These are phyloP conservation scores for Astatotilapia flaviijosephi DNA, from an alignment of 2,113 vertebrate species.

Conservation along the genomic window DNA sequence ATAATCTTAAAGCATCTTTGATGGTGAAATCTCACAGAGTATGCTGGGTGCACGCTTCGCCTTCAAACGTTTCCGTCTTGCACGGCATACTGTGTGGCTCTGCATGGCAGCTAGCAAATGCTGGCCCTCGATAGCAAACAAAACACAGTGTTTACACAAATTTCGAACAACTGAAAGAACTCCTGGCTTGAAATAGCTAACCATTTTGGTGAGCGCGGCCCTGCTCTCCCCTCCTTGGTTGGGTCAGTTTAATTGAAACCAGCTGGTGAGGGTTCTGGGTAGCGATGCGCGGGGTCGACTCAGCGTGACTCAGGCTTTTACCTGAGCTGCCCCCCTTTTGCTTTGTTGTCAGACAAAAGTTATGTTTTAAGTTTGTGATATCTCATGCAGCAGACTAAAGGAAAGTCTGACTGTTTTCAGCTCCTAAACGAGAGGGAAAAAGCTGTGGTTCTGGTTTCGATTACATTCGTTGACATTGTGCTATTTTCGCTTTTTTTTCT, in stretches of 20 bases:
- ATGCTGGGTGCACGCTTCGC: neutral
- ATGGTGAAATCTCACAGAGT: neutral
- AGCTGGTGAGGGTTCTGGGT: conserved; percentile 45
- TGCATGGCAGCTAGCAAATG: neutral
- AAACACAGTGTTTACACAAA: conserved; percentile 36
- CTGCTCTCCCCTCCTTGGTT: conserved; percentile 13
- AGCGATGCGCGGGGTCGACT: neutral
- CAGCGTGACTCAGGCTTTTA: conserved; percentile 32
- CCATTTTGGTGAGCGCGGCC: conserved; percentile 28
- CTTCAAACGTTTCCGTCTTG: neutral
- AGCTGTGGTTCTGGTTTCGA: conserved; percentile 27
- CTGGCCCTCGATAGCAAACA: conserved; percentile 8
- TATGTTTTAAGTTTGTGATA: neutral
- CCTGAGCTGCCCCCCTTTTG: neutral
- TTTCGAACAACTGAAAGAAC: conserved; percentile 19
- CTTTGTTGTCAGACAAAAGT: conserved; percentile 17
- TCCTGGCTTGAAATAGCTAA: conserved; percentile 31
- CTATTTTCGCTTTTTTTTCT: conserved; percentile 10
- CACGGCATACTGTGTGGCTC: neutral
- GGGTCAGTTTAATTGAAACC: conserved; percentile 47
- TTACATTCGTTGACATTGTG: conserved; percentile 29
- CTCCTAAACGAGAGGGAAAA: neutral
- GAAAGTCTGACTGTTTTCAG: neutral
- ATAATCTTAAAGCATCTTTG: neutral
- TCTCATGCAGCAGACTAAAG: neutral